Percentiles rank a stretch among this genome's conserved stretches.
These are phyloP conservation scores for Silurus aristotelis DNA, from an alignment of 2,797 vertebrate species.

Conservation along the genomic window DNA sequence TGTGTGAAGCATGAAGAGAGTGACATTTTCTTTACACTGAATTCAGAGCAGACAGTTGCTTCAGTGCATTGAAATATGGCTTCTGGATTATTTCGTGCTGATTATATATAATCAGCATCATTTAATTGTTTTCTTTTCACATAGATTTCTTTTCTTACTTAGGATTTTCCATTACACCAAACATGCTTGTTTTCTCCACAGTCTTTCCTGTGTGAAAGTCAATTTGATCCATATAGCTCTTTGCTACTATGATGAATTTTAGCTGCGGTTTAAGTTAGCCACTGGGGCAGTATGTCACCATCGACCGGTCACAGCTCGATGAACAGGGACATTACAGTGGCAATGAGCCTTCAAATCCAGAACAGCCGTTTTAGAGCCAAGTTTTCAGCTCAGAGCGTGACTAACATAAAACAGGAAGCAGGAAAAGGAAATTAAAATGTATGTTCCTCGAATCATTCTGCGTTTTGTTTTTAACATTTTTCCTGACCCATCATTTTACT, in stretches of 20 bases:
- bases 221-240: constrained; percentile 17
- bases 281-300: constrained; percentile 50
- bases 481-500: neutral
- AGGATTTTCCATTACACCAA: constrained; percentile 5
- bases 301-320: constrained; percentile 64
- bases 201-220: neutral
- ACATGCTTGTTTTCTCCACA: neutral
- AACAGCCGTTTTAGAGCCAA: constrained; percentile 57
- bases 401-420: constrained; percentile 5
- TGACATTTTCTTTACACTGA: constrained; percentile 23
- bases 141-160: neutral
- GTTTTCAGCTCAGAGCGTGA: constrained; percentile 37
- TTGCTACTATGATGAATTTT: constrained; percentile 46
- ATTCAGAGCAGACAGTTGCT: constrained; percentile 1
- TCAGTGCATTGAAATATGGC: constrained; percentile 15
- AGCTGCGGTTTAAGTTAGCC: constrained; percentile 34
- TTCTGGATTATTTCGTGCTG: neutral
- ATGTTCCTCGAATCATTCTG: neutral
- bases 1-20: constrained; percentile 23
- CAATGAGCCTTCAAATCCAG: constrained; percentile 61
- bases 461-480: neutral
- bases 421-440: neutral
- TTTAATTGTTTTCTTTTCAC: constrained; percentile 9
- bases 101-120: constrained; percentile 11
- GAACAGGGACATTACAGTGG: constrained; percentile 59